Percentiles rank a stretch among this genome's conserved stretches.
These are phyloP conservation scores for Sialis fuliginosa DNA, from an alignment of 2,888 invertebrate species.

Conservation along the genomic window DNA sequence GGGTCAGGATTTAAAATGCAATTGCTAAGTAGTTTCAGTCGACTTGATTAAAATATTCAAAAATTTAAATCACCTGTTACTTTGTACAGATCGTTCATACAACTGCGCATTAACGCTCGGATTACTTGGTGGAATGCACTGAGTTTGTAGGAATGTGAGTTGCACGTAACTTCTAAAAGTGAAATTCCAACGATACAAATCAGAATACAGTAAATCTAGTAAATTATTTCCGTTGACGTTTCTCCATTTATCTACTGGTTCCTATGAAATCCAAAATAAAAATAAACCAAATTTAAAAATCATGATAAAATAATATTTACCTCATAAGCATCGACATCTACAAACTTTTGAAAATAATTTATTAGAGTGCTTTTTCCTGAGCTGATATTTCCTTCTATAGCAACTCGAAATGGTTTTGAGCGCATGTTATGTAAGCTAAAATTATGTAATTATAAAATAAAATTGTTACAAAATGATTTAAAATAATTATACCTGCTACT, in stretches of 20 bases:
- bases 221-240: slow-evolving; percentile 64
- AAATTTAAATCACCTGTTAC: slow-evolving; percentile 36
- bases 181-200: slow-evolving; percentile 66
- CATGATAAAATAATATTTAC: slow-evolving; percentile 16
- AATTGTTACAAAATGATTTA: too few species aligned
- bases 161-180: slow-evolving; percentile 85
- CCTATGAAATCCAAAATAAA: slow-evolving; percentile 21
- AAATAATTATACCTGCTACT: too few species aligned
- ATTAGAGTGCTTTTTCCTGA: slow-evolving; percentile 27
- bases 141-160: slow-evolving; percentile 72
- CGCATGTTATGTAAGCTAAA: too few species aligned
- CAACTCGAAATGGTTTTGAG: slow-evolving; percentile 21
- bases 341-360: slow-evolving; percentile 21
- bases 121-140: slow-evolving; percentile 32
- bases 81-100: slow-evolving; percentile 78
- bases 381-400: slow-evolving; percentile 28
- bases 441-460: too few species aligned
- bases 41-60: background rate
- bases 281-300: background rate
- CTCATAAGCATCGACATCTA: slow-evolving; percentile 22
- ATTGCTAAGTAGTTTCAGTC: too few species aligned
- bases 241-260: slow-evolving; percentile 76
- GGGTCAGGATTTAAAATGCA: too few species aligned
- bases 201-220: slow-evolving; percentile 71
- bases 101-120: slow-evolving; percentile 57